phyloP scores from a whole-genome alignment of 2,113 vertebrate species.

The Sphyrna mokarran region DNA sequence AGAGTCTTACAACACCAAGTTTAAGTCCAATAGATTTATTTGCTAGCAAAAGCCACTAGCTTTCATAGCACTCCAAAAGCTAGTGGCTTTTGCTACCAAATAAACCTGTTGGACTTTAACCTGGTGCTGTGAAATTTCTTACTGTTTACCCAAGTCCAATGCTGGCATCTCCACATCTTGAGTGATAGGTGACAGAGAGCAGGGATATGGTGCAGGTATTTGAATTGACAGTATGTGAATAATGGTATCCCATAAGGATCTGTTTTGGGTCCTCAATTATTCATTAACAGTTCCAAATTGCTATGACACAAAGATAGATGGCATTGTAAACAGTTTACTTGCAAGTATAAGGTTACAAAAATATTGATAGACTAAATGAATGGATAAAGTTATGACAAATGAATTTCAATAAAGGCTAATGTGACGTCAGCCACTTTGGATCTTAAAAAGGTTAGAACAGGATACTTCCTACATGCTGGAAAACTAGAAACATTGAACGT shows the following conservation, averaged over 20 bases:
- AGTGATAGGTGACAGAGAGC: no score
- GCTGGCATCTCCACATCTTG: no score
- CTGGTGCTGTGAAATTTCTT: no score
- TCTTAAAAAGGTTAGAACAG: no score
- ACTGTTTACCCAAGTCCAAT: no score
- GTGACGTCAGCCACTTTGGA: neutral
- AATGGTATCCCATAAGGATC: neutral
- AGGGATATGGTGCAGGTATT: neutral
- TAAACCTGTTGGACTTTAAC: no score
- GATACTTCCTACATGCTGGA: no score
- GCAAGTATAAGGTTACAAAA: neutral
- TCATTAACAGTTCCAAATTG: neutral
- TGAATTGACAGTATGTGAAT: neutral
- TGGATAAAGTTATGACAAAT: neutral
- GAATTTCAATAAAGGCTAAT: neutral
- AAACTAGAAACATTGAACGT: neutral
- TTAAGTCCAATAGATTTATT: no score
- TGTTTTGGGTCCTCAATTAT: neutral
- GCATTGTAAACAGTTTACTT: neutral
- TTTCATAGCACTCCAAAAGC: no score
- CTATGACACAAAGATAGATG: neutral
- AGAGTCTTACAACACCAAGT: no score
- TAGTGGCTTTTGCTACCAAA: no score
- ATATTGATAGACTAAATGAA: neutral
- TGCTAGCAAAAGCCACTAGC: no score